A percentile compares a stretch with the other conserved stretches of the same genome.
Evolutionary conservation across 2,797 vertebrate species (phyloP).

Genomic region (Lacerta agilis): DNA sequence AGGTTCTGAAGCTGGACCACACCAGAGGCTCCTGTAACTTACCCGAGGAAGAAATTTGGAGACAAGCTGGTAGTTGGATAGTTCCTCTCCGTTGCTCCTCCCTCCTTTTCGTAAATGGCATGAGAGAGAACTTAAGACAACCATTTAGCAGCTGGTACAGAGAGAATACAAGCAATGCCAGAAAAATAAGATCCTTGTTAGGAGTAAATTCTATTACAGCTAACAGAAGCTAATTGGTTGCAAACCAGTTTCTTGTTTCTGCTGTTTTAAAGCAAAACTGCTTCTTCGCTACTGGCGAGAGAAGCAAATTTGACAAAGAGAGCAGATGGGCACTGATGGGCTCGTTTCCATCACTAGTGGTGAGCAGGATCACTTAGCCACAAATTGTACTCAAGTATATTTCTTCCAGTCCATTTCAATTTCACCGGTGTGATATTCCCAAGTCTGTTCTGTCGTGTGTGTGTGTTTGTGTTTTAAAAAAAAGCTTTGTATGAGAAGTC

Average conservation of each 20-base stretch:
- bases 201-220: conserved; percentile 27
- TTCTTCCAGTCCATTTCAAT: no score
- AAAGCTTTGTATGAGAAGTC: no score
- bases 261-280: not conserved
- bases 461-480: no score
- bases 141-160: no score
- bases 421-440: no score
- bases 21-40: not conserved
- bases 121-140: not conserved
- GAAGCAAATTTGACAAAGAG: not conserved
- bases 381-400: not conserved
- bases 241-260: not conserved
- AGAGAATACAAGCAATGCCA: conserved; percentile 44
- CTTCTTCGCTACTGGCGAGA: not conserved
- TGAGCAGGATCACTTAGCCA: not conserved
- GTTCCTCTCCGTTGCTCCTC: not conserved
- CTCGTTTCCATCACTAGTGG: not conserved
- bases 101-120: not conserved
- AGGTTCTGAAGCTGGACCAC: not conserved
- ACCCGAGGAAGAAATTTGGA: no score
- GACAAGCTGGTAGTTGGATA: not conserved
- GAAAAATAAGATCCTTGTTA: conserved; percentile 52
- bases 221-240: not conserved
- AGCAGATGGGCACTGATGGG: not conserved
- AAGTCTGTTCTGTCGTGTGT: no score